Percentiles rank a stretch among this genome's conserved stretches.
Evolutionary conservation across 2,113 vertebrate species (phyloP).

Genomic region (Prionailurus viverrinus): DNA sequence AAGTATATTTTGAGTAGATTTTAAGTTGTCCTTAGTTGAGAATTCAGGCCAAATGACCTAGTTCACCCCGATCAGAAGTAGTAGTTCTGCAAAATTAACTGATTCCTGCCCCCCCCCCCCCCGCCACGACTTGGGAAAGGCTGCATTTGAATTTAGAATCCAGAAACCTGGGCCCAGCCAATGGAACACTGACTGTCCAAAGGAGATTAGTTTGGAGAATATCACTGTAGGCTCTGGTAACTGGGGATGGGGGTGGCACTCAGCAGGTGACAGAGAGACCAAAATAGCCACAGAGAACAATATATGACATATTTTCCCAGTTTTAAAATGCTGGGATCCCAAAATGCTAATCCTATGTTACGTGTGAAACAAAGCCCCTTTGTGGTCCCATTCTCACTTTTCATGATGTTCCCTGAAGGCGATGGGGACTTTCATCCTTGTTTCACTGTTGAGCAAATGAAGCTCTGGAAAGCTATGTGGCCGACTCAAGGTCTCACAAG

Average conservation of each 20-base stretch:
- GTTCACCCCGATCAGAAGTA: background rate
- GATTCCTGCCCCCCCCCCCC: background rate
- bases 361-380: background rate
- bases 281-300: slow-evolving; percentile 21
- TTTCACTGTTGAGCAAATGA: background rate
- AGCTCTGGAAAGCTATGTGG: background rate
- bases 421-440: background rate
- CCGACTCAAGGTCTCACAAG: background rate
- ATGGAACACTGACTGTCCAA: background rate
- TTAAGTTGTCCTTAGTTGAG: background rate
- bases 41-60: background rate
- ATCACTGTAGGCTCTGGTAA: background rate
- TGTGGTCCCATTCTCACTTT: background rate
- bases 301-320: background rate
- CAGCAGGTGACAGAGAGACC: background rate
- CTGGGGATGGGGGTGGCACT: background rate
- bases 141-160: background rate
- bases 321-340: background rate
- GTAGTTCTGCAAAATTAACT: background rate
- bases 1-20: background rate
- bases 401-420: background rate
- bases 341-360: background rate
- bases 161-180: background rate
- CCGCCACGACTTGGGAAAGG: background rate
- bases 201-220: background rate